phyloP scores from a whole-genome alignment of 2,113 vertebrate species.

The Zingel zingel region DNA sequence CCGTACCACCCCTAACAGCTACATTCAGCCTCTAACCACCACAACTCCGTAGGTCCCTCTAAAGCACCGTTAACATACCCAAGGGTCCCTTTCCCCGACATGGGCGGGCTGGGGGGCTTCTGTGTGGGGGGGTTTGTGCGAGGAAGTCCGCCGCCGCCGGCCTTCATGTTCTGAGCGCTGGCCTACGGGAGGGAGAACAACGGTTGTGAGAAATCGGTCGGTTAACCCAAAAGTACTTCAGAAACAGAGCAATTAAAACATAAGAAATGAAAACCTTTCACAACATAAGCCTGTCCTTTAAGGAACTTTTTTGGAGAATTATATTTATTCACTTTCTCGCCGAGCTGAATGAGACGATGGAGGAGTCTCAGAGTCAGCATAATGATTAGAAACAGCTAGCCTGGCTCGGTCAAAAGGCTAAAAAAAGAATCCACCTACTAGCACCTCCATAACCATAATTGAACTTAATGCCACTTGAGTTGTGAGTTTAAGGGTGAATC shows the following conservation, averaged over 20 bases:
- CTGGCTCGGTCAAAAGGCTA: not conserved
- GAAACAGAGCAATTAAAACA: not conserved
- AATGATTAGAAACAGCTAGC: too few species aligned
- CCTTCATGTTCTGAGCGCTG: constrained; percentile 99
- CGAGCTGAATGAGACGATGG: not conserved
- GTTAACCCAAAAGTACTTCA: not conserved
- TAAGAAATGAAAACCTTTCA: not conserved
- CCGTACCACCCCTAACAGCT: too few species aligned
- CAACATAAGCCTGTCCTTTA: not conserved
- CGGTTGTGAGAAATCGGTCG: not conserved
- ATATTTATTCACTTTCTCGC: not conserved
- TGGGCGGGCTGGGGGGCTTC: constrained; percentile 97
- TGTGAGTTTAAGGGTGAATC: too few species aligned
- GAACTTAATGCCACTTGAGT: too few species aligned
- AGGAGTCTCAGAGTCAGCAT: not conserved
- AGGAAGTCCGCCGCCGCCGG: constrained; percentile 93
- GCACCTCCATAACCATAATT: not conserved
- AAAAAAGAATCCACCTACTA: not conserved
- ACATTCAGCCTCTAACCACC: not conserved
- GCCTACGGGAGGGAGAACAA: constrained; percentile 83
- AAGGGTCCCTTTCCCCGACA: constrained; percentile 96
- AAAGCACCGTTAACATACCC: constrained; percentile 87
- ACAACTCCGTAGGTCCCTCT: not conserved
- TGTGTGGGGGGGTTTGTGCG: constrained; percentile 97
- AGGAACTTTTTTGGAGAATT: not conserved